Evolutionary conservation across 2,113 vertebrate species (phyloP).

Genomic region (Ctenomys sociabilis): DNA sequence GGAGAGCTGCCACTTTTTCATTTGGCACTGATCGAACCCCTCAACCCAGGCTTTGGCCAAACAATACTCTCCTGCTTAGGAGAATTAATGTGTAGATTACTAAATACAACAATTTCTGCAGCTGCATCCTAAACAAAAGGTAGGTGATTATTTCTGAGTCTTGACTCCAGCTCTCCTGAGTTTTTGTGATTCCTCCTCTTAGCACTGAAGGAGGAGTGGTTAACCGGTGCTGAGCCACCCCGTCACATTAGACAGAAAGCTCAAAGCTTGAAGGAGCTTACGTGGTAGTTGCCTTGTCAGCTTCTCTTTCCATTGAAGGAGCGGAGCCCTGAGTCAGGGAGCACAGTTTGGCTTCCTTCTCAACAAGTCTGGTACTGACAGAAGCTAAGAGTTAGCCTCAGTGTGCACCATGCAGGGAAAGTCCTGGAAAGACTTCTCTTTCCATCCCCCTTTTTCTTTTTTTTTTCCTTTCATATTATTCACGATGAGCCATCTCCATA

Average conservation of each 20-base stretch:
- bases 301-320: slow-evolving; percentile 31
- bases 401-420: background rate
- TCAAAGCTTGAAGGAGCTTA: background rate
- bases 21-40: slow-evolving; percentile 70
- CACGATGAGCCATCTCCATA: slow-evolving; percentile 34
- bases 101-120: slow-evolving; percentile 7
- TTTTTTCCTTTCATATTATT: slow-evolving; percentile 51
- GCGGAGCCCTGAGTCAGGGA: slow-evolving; percentile 12
- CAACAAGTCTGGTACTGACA: slow-evolving; percentile 69
- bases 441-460: slow-evolving; percentile 44
- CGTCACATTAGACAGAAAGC: slow-evolving; percentile 54
- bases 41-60: slow-evolving; percentile 68
- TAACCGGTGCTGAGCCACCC: background rate
- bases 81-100: slow-evolving; percentile 50
- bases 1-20: slow-evolving; percentile 48
- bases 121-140: slow-evolving; percentile 4
- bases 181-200: slow-evolving; percentile 20
- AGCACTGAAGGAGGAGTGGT: slow-evolving; percentile 1
- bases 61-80: slow-evolving; percentile 56
- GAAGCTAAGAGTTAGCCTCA: slow-evolving; percentile 60
- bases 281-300: slow-evolving; percentile 50
- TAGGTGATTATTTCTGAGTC: background rate
- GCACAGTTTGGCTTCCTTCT: slow-evolving; percentile 61
- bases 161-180: background rate
- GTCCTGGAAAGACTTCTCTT: slow-evolving; percentile 45